These are phyloP conservation scores for Prorops nasuta DNA, from an alignment of 1,140 invertebrate species.

Conservation along the genomic window DNA sequence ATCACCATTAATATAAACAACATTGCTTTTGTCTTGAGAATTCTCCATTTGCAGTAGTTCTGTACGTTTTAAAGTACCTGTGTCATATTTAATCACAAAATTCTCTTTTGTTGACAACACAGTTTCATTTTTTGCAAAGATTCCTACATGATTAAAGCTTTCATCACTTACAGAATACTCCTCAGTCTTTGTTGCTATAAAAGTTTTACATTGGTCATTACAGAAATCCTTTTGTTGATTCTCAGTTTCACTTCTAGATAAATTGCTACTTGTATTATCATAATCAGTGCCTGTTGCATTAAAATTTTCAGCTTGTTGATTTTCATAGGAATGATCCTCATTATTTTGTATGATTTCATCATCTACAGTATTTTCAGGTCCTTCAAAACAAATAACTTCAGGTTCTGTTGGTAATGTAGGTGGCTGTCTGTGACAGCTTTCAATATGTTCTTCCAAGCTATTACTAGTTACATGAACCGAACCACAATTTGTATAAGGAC, in stretches of 20 bases:
- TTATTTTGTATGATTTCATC: conserved; percentile 36
- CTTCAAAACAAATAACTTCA: conserved; percentile 53
- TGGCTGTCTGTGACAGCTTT: conserved; percentile 45
- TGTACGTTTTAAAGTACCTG: conserved; percentile 24
- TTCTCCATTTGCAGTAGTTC: conserved; percentile 29
- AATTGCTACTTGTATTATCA: conserved; percentile 27
- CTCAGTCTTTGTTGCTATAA: conserved; percentile 22
- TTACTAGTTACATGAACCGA: conserved; percentile 44
- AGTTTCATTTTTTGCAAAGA: conserved; percentile 40
- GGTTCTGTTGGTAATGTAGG: conserved; percentile 46
- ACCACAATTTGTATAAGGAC: conserved; percentile 51
- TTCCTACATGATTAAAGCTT: conserved; percentile 17
- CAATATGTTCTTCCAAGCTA: conserved; percentile 51
- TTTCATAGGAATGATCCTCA: conserved; percentile 35
- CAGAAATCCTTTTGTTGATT: conserved; percentile 18
- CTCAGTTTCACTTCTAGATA: conserved; percentile 23
- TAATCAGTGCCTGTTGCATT: conserved; percentile 29
- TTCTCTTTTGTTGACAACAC: conserved; percentile 44
- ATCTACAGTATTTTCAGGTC: conserved; percentile 39
- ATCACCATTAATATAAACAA: conserved; percentile 43
- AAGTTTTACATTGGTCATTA: conserved; percentile 15
- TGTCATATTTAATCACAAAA: conserved; percentile 44
- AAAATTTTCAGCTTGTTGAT: conserved; percentile 27
- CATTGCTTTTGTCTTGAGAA: conserved; percentile 34
- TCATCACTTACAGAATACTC: conserved; percentile 25